Evolutionary conservation across 2,888 invertebrate genomes (phyloP), one percentile per base, ranked within the genome.

Genomic region (Keiferia lycopersicella): DNA sequence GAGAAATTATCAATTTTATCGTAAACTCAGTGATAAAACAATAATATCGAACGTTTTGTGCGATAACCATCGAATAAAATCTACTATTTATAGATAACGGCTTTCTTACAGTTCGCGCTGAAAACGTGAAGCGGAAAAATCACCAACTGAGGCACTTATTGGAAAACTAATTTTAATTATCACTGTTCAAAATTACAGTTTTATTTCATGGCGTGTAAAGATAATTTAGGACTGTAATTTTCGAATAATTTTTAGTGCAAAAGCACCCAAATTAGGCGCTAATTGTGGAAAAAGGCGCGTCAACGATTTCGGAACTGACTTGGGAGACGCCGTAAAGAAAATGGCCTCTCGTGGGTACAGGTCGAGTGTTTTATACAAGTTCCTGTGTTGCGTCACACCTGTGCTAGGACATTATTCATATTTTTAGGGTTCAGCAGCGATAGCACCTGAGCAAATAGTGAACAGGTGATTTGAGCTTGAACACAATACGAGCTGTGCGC

Each of bases 281-380:
- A 81, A 79, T 80, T 79, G 65, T 60, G 69, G 16, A 26, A 75
- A 82, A 78, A 72, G 74, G 72, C 73, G 69, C 64, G 71, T 73
- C 67, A 80, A 76, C 75, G 71, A 68, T 67, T 45, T 70, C 63
- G 66, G 71, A 74, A 76, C 78, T 71, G 68, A 67, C 76, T 70
- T 71, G 62, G 70, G 68, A 76, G 80, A 75, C 68, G 78, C 71
- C 77, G 70, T 68, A 69, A 73, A 71, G 77, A 87, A 91, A 91
- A 91, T 91, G 91, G 88, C 88, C 83, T 65, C 82, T 69, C 65
- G 66, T 73, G 70, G n/a, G 73, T 76, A 73, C 72, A 72, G 71
- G 79, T 76, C 72, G 81, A 78, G 82, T 81, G 84, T 87, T 90
- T 83, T 91, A 91, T 91, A 91, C 77, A 81, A 78, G 78, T 79